Base-by-base conservation (phyloP, 2,113 vertebrate species). In the Orthonyx spaldingii region DNA sequence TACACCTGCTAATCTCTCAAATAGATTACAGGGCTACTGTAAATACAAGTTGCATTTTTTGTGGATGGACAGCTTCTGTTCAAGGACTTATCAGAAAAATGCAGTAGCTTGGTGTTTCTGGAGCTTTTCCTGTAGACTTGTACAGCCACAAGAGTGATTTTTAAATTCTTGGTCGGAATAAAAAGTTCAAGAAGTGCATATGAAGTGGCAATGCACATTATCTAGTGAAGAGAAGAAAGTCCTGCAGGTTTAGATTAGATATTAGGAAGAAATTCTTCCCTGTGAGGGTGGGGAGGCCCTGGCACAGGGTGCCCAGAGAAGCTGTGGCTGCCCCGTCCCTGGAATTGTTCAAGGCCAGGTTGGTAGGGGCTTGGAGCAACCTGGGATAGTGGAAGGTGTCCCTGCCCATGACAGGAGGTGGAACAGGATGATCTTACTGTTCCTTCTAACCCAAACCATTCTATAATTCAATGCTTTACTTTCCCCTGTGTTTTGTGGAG, bases 21-120 rank as follows among this genome's bases (percentile, higher is more conserved):
- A 86, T 56, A 84, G 83, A 82, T 95, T 96, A 94, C 88, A 53
- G 56, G 56, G 76, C 79, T 72, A 57, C 55, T 94, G 90, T 93
- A 95, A 97, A 93, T 53, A 96, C 1, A 18, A 64, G 72, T 68
- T 77, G 50, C 50, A 33, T 93, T 82, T 90, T 92, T 93, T 16
- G 7, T 78, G 32, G 82, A 52, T 69, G 65, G 88, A 74, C 76
- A 57, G 28, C 83, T 87, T 86, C 60, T 78, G 0, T 75, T 92
- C 37, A 84, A 94, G 92, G 72, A 78, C 63, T 90, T 84, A 42
- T 12, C 63, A 81, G 74, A 92, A 90, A 52, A 92, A 78, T 64
- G 84, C 80, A 64, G 86, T 68, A 74, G 68, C 63, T 80, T 66
- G n/a, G 27, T 5, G 3, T 66, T 93, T 78, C 26, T 76, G 27